A percentile compares a stretch with the other conserved stretches of the same genome.
Conservation (phyloP, 30 jellyfish, hydroid and myxozoan species). For the Hydractinia symbiolongicarpus region DNA sequence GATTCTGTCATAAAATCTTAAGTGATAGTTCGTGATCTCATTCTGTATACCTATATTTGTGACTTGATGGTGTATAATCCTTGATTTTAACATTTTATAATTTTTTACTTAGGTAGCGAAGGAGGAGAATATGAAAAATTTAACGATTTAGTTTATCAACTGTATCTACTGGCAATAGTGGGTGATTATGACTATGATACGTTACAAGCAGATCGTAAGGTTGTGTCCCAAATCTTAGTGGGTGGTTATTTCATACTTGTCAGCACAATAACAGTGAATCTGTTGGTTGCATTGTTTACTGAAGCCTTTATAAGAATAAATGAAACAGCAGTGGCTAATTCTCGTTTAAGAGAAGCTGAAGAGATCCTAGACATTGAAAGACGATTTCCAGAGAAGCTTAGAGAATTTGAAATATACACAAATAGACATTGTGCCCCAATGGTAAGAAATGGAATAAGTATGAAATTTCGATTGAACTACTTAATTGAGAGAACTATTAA, state of each 20-base stretch:
- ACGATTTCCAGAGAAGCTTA: too few relatives aligned
- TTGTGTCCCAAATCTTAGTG: not conserved
- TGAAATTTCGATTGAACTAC: too few relatives aligned
- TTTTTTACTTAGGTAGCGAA: not conserved
- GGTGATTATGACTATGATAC: slow-evolving; percentile 12
- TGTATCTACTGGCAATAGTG: not conserved
- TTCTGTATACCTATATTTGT: too few relatives aligned
- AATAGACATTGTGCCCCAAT: too few relatives aligned
- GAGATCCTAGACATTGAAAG: not conserved
- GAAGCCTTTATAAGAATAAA: slow-evolving; percentile 17
- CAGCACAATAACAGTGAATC: not conserved
- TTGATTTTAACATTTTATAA: too few relatives aligned
- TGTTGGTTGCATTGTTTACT: slow-evolving; percentile 7
- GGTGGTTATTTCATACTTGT: not conserved
- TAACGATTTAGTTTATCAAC: slow-evolving; percentile 10
- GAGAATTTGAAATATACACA: too few relatives aligned
- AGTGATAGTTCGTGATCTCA: too few relatives aligned
- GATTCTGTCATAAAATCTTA: too few relatives aligned
- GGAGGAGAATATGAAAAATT: slow-evolving; percentile 10
- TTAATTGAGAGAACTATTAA: too few relatives aligned
- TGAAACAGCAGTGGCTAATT: slow-evolving; percentile 7
- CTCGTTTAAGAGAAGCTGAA: not conserved
- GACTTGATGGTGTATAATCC: too few relatives aligned
- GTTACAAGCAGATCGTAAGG: not conserved
- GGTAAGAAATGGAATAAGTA: too few relatives aligned